These are phyloP conservation scores for Dendrocopos noguchii DNA, from an alignment of 2,113 vertebrate genomes.

Conservation along the genomic window DNA sequence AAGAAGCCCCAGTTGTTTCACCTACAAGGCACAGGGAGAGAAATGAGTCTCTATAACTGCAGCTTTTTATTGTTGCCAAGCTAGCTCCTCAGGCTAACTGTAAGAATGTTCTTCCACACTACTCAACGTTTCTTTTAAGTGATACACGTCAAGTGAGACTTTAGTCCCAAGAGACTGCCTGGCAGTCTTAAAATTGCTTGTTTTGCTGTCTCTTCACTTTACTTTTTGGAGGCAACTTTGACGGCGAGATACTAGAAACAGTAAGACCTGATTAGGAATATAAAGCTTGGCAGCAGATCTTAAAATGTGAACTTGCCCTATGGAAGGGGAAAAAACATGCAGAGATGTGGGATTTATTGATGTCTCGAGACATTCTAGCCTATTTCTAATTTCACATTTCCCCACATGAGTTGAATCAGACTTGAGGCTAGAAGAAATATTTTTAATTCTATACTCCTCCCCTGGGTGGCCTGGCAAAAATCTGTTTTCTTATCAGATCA, in stretches of 20 bases:
- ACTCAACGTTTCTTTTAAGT: slow-evolving; percentile 57
- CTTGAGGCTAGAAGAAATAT: slow-evolving; percentile 8
- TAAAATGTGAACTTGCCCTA: neutral
- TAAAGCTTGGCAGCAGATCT: neutral
- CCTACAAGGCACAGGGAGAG: slow-evolving; percentile 46
- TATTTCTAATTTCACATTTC: slow-evolving; percentile 43
- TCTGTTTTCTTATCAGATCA: slow-evolving; percentile 48
- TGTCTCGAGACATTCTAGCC: neutral
- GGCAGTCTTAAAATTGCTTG: slow-evolving; percentile 43
- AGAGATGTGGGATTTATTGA: neutral
- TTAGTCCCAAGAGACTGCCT: slow-evolving; percentile 49
- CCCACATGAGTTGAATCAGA: slow-evolving; percentile 8
- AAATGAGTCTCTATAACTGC: slow-evolving; percentile 51
- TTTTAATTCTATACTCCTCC: slow-evolving; percentile 46
- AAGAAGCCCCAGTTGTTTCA: slow-evolving; percentile 47
- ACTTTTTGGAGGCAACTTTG: slow-evolving; percentile 40
- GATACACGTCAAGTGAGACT: slow-evolving; percentile 46
- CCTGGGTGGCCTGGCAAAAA: slow-evolving; percentile 29
- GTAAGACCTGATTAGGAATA: slow-evolving; percentile 3
- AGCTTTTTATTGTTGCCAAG: slow-evolving; percentile 62
- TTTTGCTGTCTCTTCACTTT: slow-evolving; percentile 35
- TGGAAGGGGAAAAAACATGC: neutral
- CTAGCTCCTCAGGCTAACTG: slow-evolving; percentile 51
- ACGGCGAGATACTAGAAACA: slow-evolving; percentile 19
- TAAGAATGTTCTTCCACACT: slow-evolving; percentile 49